Evolutionary conservation across 2,113 vertebrate species (phyloP).

Genomic region (Vimba vimba): DNA sequence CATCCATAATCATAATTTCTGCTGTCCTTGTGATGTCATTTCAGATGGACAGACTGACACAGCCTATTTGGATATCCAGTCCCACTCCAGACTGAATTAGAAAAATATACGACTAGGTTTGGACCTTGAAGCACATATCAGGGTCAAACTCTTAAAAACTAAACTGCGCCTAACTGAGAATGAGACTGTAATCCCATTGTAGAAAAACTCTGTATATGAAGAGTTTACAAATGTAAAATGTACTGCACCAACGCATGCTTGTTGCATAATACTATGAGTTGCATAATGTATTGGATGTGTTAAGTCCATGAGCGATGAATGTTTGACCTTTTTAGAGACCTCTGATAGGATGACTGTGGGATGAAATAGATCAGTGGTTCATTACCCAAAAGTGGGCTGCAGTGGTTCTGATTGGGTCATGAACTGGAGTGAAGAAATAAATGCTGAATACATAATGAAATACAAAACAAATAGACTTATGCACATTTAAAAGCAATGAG

Average conservation of each 20-base stretch:
- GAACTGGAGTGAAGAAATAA: background rate
- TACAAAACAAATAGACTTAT: background rate
- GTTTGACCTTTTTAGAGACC: background rate
- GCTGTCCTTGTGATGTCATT: background rate
- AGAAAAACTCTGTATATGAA: background rate
- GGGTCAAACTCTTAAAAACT: background rate
- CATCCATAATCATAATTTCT: background rate
- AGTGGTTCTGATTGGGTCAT: background rate
- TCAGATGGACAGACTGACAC: background rate
- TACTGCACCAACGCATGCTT: background rate
- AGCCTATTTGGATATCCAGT: background rate
- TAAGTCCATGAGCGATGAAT: background rate
- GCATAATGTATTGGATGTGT: background rate
- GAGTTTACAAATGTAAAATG: background rate
- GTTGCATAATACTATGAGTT: background rate
- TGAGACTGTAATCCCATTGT: background rate
- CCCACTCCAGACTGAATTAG: background rate
- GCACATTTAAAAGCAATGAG: background rate
- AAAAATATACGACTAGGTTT: background rate
- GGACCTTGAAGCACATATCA: background rate
- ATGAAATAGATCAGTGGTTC: background rate
- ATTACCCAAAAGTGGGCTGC: background rate
- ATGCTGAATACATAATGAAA: background rate
- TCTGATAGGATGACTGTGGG: constrained; percentile 5
- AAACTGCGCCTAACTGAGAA: background rate